Percentiles rank a stretch among this genome's conserved stretches.
These are phyloP conservation scores for Dorcus parallelipipedus DNA, from an alignment of 2,888 invertebrate genomes.

Conservation along the genomic window DNA sequence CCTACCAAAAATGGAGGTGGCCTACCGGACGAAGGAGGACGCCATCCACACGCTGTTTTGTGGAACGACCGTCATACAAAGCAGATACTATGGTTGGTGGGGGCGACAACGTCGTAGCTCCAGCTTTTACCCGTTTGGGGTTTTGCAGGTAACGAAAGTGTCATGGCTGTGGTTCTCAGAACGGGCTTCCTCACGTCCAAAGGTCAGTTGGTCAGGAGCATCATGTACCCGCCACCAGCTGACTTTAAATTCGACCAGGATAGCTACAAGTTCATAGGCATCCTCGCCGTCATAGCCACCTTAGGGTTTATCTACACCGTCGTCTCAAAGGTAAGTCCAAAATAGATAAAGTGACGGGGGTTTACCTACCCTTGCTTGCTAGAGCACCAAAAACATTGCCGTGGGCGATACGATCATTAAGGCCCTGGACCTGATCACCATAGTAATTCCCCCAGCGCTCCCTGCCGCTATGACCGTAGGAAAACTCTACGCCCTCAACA, in stretches of 20 bases:
- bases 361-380: slow-evolving; percentile 18
- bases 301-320: slow-evolving; percentile 86
- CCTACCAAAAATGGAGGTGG: slow-evolving; percentile 63
- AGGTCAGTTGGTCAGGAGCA: slow-evolving; percentile 80
- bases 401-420: slow-evolving; percentile 69
- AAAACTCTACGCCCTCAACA: slow-evolving; percentile 82
- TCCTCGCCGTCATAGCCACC: slow-evolving; percentile 74
- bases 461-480: slow-evolving; percentile 98
- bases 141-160: slow-evolving; percentile 28
- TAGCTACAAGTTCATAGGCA: slow-evolving; percentile 84
- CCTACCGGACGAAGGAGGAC: slow-evolving; percentile 80
- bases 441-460: slow-evolving; percentile 91
- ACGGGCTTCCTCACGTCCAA: slow-evolving; percentile 92
- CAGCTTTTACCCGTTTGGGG: too few relatives aligned
- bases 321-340: slow-evolving; percentile 69
- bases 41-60: slow-evolving; percentile 83
- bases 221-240: slow-evolving; percentile 91
- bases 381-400: slow-evolving; percentile 61
- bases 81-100: slow-evolving; percentile 71
- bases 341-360: background rate
- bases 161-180: slow-evolving; percentile 69
- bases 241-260: slow-evolving; percentile 96
- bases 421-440: slow-evolving; percentile 88
- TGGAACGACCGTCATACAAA: slow-evolving; percentile 88
- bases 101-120: background rate